phyloP scores from a whole-genome alignment of 2,888 invertebrate species.

The Oasisia sp. region DNA sequence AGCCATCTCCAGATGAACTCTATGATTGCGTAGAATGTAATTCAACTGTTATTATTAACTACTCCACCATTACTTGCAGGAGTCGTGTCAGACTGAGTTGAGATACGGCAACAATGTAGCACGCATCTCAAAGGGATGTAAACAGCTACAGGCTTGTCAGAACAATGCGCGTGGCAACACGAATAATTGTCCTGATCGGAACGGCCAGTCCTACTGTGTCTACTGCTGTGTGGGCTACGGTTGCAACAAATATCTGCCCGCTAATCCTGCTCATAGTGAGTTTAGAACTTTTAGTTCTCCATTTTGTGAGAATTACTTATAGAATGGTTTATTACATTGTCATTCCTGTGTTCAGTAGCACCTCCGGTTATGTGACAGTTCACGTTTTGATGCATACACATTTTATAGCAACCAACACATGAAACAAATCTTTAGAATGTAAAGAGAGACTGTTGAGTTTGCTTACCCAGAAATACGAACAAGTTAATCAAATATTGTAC shows the following conservation, averaged over 20 bases:
- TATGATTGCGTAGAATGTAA: too few relatives aligned
- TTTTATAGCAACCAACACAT: too few relatives aligned
- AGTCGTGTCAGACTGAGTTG: background rate
- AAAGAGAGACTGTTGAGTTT: too few relatives aligned
- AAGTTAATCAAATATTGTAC: background rate
- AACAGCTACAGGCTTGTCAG: background rate
- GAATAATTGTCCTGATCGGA: background rate
- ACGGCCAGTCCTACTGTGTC: background rate
- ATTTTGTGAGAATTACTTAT: background rate
- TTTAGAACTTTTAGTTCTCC: background rate
- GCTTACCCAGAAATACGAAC: too few relatives aligned
- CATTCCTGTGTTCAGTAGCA: background rate
- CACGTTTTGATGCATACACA: too few relatives aligned
- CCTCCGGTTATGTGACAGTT: background rate
- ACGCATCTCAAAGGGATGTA: background rate
- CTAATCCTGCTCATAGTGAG: background rate
- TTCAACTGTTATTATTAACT: too few relatives aligned
- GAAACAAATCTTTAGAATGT: too few relatives aligned
- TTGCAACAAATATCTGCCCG: conserved; percentile 4
- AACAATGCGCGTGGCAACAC: background rate
- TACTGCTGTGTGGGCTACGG: background rate
- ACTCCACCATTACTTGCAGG: background rate
- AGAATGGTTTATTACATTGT: background rate
- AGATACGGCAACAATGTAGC: background rate
- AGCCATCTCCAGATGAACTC: too few relatives aligned